Conservation (phyloP, 2,113 vertebrate genomes). For the Tupaia chinensis region DNA sequence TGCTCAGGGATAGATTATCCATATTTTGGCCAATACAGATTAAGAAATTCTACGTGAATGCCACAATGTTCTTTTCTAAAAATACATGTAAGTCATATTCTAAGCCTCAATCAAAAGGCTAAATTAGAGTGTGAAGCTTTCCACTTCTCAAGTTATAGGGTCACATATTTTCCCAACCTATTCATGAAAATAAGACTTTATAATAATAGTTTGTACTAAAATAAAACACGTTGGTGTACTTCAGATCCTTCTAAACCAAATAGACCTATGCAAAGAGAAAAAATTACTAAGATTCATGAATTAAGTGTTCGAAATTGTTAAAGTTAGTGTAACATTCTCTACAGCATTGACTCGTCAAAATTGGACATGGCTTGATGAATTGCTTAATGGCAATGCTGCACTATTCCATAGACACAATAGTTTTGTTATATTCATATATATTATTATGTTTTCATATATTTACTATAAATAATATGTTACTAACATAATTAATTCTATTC, state of each 20-base stretch:
- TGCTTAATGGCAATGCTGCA: neutral
- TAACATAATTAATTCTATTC: neutral
- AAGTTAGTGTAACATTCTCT: neutral
- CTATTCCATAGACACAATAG: neutral
- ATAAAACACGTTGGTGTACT: neutral
- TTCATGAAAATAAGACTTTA: conserved; percentile 25
- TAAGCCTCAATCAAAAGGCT: conserved; percentile 14
- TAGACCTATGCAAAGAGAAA: neutral
- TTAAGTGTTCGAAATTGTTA: neutral
- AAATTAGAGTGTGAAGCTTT: conserved; percentile 54
- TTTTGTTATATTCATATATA: neutral
- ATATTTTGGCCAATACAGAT: conserved; percentile 19
- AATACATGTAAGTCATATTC: conserved; percentile 7
- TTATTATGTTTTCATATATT: neutral
- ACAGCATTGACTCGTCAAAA: neutral
- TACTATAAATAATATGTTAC: neutral
- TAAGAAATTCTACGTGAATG: conserved; percentile 20
- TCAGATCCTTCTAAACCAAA: neutral
- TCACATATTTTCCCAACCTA: conserved; percentile 50
- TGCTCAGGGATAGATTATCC: neutral
- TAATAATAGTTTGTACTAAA: conserved; percentile 34
- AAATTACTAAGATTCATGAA: neutral
- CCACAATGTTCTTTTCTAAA: conserved; percentile 31
- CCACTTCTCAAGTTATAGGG: conserved; percentile 9
- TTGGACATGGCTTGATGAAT: neutral